Base-by-base conservation (phyloP, 2,797 vertebrate species). In the Peromyscus melanophrys region DNA sequence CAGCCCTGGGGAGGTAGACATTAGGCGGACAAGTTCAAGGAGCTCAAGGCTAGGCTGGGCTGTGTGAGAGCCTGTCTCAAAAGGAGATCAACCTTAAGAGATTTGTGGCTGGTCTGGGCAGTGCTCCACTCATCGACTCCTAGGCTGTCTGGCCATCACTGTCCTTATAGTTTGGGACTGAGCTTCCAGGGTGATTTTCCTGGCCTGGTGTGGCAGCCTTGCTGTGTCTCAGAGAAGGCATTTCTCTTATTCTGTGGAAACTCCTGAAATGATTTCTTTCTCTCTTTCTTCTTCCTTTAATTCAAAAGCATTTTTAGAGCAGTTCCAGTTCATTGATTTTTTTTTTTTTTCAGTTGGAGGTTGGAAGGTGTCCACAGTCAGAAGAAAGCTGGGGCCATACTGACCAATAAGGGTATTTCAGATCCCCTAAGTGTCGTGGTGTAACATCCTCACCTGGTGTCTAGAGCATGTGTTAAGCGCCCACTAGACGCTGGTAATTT, bases 161-260 rank as follows among this genome's bases (percentile, higher is more conserved):
- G 37, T 46, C 40, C 14, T 23, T 63, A 31, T 25, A n/a, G 55
- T 76, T 27, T 61, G 57, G 73, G 29, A 7, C 0, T 46, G 12
- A 31, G 27, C 43, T 6, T 9, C 78, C 23, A 49, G 78, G 61
- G 9, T 71, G 29, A 21, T 4, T 7, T 34, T 27, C 57, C 55
- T 61, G 46, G 5, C 76, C n/a, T 43, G 2, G 7, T 0, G 0
- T 17, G 69, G 55, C 46, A 1, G 9, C 34, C 59, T 71, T 6
- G 1, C 29, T 37, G 1, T 13, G 21, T 34, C 46, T 55, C 3
- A 2, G 87, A 83, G 37, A 46, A 40, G 12, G 31, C 3, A 12
- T 43, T 63, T 11, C 49, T 37, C 37, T 40, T 65, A 71, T 89
- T 82, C n/a, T n/a, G 34, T 89, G 71, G 43, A 46, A 11, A 43